Evolutionary conservation across 2,113 vertebrate species (phyloP).

Genomic region (Elachura formosa): DNA sequence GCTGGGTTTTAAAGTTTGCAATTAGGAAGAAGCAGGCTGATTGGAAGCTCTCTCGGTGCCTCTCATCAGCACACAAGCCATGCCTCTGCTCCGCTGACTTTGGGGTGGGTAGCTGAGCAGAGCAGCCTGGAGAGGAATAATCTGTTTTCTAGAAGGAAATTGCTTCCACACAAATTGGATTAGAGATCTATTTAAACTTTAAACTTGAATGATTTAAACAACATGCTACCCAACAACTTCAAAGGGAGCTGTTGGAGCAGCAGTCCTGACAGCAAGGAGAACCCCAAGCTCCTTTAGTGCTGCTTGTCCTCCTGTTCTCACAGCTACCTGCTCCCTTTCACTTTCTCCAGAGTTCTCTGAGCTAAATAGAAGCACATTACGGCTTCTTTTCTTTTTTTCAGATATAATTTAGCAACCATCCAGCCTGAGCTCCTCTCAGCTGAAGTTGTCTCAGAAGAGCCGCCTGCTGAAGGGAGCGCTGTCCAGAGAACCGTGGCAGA

Average conservation of each 20-base stretch:
- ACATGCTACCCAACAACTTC: background rate
- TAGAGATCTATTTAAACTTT: conserved; percentile 59
- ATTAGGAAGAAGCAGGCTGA: conserved; percentile 59
- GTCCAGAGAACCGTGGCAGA: accelerated
- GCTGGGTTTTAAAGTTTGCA: conserved; percentile 56
- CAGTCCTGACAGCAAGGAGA: background rate
- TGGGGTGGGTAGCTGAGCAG: conserved; percentile 20
- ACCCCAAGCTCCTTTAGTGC: background rate
- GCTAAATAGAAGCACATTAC: background rate
- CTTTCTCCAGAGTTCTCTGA: background rate
- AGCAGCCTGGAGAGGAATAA: conserved; percentile 52
- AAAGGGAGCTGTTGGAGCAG: background rate
- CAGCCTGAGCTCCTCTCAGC: background rate
- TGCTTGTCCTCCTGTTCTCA: background rate
- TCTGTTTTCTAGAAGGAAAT: conserved; percentile 64
- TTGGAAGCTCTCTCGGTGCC: background rate
- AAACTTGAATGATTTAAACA: conserved; percentile 60
- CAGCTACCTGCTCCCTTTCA: background rate
- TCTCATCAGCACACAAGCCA: conserved; percentile 21
- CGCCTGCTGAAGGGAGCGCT: background rate
- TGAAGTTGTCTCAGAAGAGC: background rate
- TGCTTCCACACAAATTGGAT: conserved; percentile 59
- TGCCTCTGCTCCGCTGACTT: conserved; percentile 36
- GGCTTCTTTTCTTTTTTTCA: background rate
- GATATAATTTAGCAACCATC: background rate